These are phyloP conservation scores for Rafetus swinhoei DNA, from an alignment of 2,113 vertebrate species.

Conservation along the genomic window DNA sequence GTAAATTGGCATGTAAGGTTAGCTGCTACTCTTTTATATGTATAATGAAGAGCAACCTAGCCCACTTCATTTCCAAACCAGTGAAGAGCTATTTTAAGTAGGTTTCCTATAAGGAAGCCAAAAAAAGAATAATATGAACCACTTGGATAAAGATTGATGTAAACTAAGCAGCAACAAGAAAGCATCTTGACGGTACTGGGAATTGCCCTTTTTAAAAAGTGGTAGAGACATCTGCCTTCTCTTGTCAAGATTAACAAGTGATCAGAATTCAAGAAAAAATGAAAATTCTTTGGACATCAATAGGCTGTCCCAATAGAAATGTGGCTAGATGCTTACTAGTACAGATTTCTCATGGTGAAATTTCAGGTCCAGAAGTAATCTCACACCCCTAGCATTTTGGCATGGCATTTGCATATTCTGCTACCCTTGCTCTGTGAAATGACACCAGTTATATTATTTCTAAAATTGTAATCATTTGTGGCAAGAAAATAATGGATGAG, in stretches of 20 bases:
- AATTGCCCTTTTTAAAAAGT: not conserved
- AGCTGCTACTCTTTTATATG: not conserved
- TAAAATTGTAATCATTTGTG: not conserved
- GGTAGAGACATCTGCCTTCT: not conserved
- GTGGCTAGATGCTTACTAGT: not conserved
- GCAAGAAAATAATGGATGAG: not conserved
- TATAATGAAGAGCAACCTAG: not conserved
- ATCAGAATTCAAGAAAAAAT: not conserved
- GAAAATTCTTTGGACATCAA: not conserved
- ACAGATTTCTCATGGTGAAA: not conserved
- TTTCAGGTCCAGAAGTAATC: not conserved
- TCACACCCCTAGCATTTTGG: not conserved
- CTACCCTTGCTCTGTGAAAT: not conserved
- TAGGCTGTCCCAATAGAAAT: not conserved
- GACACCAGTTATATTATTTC: not conserved
- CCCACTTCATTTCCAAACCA: not conserved
- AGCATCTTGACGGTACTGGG: not conserved
- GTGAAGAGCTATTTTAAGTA: not conserved
- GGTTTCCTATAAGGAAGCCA: constrained; percentile 10
- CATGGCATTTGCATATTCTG: not conserved
- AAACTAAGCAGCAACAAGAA: not conserved
- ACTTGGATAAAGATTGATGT: not conserved
- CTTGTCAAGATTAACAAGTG: not conserved
- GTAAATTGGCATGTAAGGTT: not conserved
- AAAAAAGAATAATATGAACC: not conserved